Conservation (phyloP, 1,140 invertebrate genomes). For the Portunus trituberculatus region DNA sequence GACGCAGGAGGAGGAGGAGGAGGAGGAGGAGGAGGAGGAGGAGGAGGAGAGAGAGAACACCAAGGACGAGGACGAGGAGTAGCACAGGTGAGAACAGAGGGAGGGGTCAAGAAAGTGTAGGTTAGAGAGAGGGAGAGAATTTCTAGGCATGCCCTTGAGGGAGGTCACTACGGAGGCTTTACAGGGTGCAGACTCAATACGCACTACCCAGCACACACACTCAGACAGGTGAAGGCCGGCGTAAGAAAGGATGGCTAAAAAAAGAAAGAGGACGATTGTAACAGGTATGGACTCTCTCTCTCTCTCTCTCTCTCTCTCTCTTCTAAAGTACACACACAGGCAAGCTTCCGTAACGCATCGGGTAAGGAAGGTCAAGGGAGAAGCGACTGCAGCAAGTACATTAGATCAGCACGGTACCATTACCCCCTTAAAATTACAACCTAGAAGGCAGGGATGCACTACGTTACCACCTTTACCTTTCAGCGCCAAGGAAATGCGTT, state of each 20-base stretch:
- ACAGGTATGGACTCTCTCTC: neutral
- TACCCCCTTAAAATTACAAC: too few relatives aligned
- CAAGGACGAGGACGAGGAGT: too few relatives aligned
- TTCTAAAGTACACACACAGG: too few relatives aligned
- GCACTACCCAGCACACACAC: slow-evolving; percentile 31
- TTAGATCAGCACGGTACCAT: too few relatives aligned
- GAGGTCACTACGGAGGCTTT: neutral
- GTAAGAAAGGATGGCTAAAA: neutral
- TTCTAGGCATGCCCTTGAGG: neutral
- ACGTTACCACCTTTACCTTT: neutral
- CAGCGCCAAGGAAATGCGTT: neutral
- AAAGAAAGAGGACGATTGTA: neutral
- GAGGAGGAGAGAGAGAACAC: too few relatives aligned
- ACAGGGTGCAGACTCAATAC: neutral
- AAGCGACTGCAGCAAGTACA: too few relatives aligned
- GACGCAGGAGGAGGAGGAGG: neutral
- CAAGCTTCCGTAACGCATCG: too few relatives aligned
- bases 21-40: neutral
- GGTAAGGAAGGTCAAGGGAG: too few relatives aligned
- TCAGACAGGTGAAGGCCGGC: neutral
- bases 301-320: too few relatives aligned
- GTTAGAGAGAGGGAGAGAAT: neutral
- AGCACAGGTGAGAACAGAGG: neutral
- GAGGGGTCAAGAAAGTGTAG: neutral
- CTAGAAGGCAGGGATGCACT: too few relatives aligned